Percentiles rank a stretch among this genome's conserved stretches.
Conservation (phyloP, 2,797 vertebrate genomes). For the Oryzias dopingdopingensis region DNA sequence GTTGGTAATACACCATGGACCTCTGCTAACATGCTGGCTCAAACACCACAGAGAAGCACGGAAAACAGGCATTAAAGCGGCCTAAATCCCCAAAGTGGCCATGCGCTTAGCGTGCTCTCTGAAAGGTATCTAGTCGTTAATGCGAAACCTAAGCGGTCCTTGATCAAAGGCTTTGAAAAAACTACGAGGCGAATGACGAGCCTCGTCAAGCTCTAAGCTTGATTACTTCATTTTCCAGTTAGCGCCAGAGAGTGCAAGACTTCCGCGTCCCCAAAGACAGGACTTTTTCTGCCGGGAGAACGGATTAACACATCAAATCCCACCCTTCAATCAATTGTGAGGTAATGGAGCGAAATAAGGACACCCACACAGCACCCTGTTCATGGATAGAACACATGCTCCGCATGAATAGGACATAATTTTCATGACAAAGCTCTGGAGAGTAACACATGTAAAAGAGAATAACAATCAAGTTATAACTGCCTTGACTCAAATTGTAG, state of each 20-base stretch:
- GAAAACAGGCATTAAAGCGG: slow-evolving; percentile 74
- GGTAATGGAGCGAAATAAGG: slow-evolving; percentile 61
- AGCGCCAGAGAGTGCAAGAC: slow-evolving; percentile 25
- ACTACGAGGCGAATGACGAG: slow-evolving; percentile 61
- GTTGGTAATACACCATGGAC: slow-evolving; percentile 41
- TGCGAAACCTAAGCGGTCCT: slow-evolving; percentile 71
- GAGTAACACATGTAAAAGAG: no score
- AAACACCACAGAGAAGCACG: slow-evolving; percentile 66
- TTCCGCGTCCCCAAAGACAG: slow-evolving; percentile 65
- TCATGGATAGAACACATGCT: background rate
- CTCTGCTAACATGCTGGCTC: slow-evolving; percentile 67
- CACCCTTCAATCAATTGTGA: slow-evolving; percentile 66
- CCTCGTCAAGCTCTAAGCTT: slow-evolving; percentile 62
- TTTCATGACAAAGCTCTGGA: background rate
- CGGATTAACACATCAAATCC: slow-evolving; percentile 76
- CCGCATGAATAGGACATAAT: background rate
- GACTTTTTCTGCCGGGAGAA: slow-evolving; percentile 63
- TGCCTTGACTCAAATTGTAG: no score
- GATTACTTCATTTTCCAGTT: slow-evolving; percentile 47
- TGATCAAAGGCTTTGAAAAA: slow-evolving; percentile 74
- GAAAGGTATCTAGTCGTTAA: slow-evolving; percentile 70
- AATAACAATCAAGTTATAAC: no score
- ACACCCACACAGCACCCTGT: slow-evolving; percentile 32
- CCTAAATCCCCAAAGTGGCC: slow-evolving; percentile 68
- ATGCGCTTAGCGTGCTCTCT: slow-evolving; percentile 65